These are phyloP conservation scores for Falco berigora DNA, from an alignment of 2,797 vertebrate species.

Conservation along the genomic window DNA sequence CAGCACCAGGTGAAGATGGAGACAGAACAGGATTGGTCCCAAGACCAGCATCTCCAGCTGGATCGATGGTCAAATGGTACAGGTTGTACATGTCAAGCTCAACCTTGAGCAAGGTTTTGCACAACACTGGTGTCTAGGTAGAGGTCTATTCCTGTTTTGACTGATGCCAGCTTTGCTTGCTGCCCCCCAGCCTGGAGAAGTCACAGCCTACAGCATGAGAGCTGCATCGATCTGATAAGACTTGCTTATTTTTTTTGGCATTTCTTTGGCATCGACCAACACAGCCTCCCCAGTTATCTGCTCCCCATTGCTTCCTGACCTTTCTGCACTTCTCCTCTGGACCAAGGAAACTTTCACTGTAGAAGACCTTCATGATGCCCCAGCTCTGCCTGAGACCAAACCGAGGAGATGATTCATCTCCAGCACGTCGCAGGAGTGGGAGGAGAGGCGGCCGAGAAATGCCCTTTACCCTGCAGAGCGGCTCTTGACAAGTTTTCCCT, in stretches of 20 bases:
- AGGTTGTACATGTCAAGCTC: background rate
- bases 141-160: background rate
- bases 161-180: background rate
- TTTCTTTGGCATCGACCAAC: background rate
- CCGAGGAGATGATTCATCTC: background rate
- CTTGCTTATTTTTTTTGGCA: background rate
- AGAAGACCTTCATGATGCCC: background rate
- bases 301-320: background rate
- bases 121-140: background rate
- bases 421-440: background rate
- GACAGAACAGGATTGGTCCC: background rate
- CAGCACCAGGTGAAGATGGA: background rate
- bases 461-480: background rate
- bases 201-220: accelerated
- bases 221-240: background rate
- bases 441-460: background rate
- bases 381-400: background rate
- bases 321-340: background rate
- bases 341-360: background rate
- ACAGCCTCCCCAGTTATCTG: background rate
- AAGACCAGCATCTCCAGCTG: background rate
- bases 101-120: background rate
- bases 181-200: background rate
- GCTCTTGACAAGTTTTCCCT: background rate
- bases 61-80: background rate